A percentile compares a stretch with the other conserved stretches of the same genome.
These are phyloP conservation scores for Lasioglossum pauxillum DNA, from an alignment of 2,888 invertebrate species.

Conservation along the genomic window DNA sequence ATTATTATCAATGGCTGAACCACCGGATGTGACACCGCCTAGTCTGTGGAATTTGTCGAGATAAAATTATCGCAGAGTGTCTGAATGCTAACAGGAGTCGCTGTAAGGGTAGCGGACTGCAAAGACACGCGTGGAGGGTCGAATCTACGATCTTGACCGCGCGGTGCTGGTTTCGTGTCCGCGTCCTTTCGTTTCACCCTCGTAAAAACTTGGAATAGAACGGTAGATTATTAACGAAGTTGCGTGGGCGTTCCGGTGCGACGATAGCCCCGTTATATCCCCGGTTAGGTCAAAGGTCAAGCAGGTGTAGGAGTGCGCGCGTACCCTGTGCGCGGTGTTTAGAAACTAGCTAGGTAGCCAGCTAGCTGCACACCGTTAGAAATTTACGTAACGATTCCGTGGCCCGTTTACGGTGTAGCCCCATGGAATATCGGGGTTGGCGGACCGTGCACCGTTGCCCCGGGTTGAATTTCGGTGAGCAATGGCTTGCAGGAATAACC, in stretches of 20 bases:
- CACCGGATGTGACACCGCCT: too few relatives aligned
- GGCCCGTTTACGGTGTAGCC: conserved; percentile 16
- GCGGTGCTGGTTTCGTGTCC: not conserved
- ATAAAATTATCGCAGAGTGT: not conserved
- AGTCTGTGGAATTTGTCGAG: not conserved
- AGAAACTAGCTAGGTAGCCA: not conserved
- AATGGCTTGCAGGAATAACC: not conserved
- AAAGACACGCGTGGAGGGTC: not conserved
- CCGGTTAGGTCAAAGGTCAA: conserved; percentile 46
- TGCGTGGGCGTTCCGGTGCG: conserved; percentile 35
- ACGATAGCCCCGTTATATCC: conserved; percentile 34
- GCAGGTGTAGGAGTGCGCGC: conserved; percentile 13
- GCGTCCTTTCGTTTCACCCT: not conserved
- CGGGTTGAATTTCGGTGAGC: not conserved
- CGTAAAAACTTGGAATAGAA: conserved; percentile 25
- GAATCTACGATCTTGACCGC: conserved; percentile 1
- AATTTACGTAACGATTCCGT: conserved; percentile 36
- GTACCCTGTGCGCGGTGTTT: conserved; percentile 11
- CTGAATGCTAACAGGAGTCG: not conserved
- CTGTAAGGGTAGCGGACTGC: not conserved
- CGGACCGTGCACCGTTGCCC: not conserved
- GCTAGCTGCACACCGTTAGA: not conserved
- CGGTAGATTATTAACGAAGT: conserved; percentile 35
- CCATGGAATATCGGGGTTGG: not conserved
- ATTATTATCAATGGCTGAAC: too few relatives aligned